These are phyloP conservation scores for Sinelater perroti DNA, from an alignment of 2,888 invertebrate genomes.

Conservation along the genomic window DNA sequence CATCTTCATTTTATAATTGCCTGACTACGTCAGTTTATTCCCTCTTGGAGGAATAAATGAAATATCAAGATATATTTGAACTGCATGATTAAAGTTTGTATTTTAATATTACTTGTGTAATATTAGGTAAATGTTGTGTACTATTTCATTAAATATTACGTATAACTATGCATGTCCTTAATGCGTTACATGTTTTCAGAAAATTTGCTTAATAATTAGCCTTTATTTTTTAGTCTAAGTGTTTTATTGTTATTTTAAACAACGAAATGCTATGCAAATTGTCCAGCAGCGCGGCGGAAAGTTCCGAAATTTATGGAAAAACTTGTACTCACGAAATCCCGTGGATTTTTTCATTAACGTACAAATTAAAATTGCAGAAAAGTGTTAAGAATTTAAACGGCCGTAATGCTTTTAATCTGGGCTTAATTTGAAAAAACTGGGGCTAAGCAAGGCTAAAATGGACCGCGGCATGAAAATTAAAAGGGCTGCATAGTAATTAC, in stretches of 20 bases:
- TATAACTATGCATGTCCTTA: too few relatives aligned
- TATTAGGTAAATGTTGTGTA: too few relatives aligned
- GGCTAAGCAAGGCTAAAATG: slow-evolving; percentile 15
- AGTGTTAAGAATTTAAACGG: slow-evolving; percentile 7
- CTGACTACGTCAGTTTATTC: too few relatives aligned
- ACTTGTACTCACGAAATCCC: background rate
- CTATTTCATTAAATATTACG: too few relatives aligned
- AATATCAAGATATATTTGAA: too few relatives aligned
- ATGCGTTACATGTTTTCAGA: too few relatives aligned
- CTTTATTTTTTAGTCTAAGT: too few relatives aligned
- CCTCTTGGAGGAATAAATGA: too few relatives aligned
- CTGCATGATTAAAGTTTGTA: too few relatives aligned
- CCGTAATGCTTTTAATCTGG: slow-evolving; percentile 5
- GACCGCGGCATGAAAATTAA: slow-evolving; percentile 9
- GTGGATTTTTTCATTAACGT: slow-evolving; percentile 4
- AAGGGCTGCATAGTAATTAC: slow-evolving; percentile 27
- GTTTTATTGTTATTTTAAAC: slow-evolving; percentile 4
- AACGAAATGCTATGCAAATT: slow-evolving; percentile 7
- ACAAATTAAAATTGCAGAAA: slow-evolving; percentile 9
- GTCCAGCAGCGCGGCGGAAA: background rate
- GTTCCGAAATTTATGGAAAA: slow-evolving; percentile 2
- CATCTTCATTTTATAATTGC: too few relatives aligned
- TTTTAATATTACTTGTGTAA: too few relatives aligned
- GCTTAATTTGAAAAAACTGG: slow-evolving; percentile 7
- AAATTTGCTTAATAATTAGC: too few relatives aligned